Base-by-base conservation (phyloP, 2,888 invertebrate species). In the Bibio marci region DNA sequence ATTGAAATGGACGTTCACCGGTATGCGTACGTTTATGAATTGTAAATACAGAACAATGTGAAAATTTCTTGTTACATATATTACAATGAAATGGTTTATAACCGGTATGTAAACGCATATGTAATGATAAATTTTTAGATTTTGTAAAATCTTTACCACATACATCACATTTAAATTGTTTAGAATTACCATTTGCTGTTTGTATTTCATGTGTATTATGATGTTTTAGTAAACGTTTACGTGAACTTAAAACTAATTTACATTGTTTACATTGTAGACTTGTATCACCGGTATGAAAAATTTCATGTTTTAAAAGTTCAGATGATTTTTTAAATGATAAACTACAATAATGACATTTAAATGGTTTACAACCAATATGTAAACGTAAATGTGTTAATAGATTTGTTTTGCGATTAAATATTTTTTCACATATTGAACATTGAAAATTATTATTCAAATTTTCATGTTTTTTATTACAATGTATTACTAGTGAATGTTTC, bases 41-140 rank as follows among this genome's bases (percentile, higher is more conserved):
- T 17, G 33, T 33, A 4, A 19, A 33, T n/a, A 18, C 17, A 10
- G 19, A 33, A 15, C 33, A 12, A 18, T 33, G 17, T 3, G 28
- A 28, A 28, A 33, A 33, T 12, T n/a, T 6, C 18, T 33, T 33
- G 11, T 19, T 12, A 12, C 33, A 33, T 18, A 18, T n/a, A 10
- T 33, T 33, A 25, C 37, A 37, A 14, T 37, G 30, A 22, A 11
- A 31, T n/a, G 37, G 37, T 11, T 15, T 19, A 12, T 37, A 30
- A 25, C 37, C 37, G 2, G 28, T 36, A 35, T 39, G 39, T 22
- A 39, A 10, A 12, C 39, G 35, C 25, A 39, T 39, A 26, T 39
- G 39, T 11, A 30, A 27, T 13, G 26, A 15, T 4, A 39, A 22
- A 13, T 26, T 30, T 3, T 27, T 30, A 14, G 34, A 15, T 15